Conservation (phyloP, 2,113 vertebrate species). For the Scomber colias region DNA sequence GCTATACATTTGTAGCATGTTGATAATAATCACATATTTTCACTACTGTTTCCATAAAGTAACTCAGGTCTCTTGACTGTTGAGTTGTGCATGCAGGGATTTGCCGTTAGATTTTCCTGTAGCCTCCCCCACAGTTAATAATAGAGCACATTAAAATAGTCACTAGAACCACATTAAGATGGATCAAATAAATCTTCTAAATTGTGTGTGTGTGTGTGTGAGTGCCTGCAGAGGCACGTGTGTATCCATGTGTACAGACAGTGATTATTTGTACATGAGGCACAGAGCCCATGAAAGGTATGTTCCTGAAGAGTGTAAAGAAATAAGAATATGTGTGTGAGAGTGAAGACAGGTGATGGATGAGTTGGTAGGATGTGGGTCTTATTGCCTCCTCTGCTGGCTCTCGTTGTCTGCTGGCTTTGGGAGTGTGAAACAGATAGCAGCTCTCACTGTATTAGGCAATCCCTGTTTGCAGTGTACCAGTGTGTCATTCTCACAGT, state of each 20-base stretch:
- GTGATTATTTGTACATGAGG: conserved; percentile 12
- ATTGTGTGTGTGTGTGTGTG: conserved; percentile 1
- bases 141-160: conserved; percentile 54
- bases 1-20: neutral
- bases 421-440: conserved; percentile 60
- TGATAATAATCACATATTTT: neutral
- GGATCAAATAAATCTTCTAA: conserved; percentile 37
- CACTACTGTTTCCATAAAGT: neutral
- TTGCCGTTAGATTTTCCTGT: conserved; percentile 32
- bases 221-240: neutral
- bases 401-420: conserved; percentile 59
- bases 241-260: conserved; percentile 22
- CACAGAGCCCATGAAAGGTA: conserved; percentile 7
- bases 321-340: conserved; percentile 39
- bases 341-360: conserved; percentile 64
- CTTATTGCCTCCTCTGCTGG: conserved; percentile 66
- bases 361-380: conserved; percentile 49
- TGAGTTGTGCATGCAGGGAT: conserved; percentile 28
- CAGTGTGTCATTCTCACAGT: conserved; percentile 32
- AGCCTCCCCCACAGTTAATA: conserved; percentile 55
- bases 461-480: conserved; percentile 41
- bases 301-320: conserved; percentile 21
- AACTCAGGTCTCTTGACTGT: neutral
- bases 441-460: conserved; percentile 50
- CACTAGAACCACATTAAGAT: conserved; percentile 31